Evolutionary conservation across 2,113 vertebrate genomes (phyloP).

Genomic region (Tragulus kanchil): DNA sequence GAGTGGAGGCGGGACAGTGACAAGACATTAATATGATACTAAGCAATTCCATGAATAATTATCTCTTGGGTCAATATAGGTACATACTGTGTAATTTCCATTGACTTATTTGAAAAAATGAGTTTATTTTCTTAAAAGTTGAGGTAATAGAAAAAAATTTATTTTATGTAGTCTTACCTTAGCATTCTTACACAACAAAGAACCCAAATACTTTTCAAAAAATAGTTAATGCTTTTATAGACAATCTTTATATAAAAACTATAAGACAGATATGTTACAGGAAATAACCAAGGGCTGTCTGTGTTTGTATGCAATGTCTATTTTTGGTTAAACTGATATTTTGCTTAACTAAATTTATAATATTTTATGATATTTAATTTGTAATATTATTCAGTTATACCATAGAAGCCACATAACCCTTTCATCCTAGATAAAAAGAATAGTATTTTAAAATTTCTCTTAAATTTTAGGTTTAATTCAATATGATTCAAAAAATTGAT

Average conservation of each 20-base stretch:
- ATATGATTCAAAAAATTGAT: not conserved
- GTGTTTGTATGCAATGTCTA: not conserved
- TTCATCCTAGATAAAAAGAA: not conserved
- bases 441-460: not conserved
- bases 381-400: not conserved
- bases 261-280: not conserved
- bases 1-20: not conserved
- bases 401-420: not conserved
- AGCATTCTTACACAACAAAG: not conserved
- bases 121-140: conserved; percentile 17
- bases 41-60: not conserved
- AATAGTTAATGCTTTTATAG: not conserved
- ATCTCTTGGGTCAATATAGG: not conserved
- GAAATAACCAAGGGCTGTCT: not conserved
- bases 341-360: not conserved
- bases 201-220: not conserved
- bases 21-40: not conserved
- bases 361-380: not conserved
- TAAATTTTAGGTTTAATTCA: not conserved
- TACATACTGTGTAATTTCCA: not conserved
- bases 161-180: not conserved
- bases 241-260: not conserved
- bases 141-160: not conserved
- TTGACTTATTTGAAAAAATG: not conserved
- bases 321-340: not conserved